These are phyloP conservation scores for Trematomus bernacchii DNA, from an alignment of 2,797 vertebrate species.

Conservation along the genomic window DNA sequence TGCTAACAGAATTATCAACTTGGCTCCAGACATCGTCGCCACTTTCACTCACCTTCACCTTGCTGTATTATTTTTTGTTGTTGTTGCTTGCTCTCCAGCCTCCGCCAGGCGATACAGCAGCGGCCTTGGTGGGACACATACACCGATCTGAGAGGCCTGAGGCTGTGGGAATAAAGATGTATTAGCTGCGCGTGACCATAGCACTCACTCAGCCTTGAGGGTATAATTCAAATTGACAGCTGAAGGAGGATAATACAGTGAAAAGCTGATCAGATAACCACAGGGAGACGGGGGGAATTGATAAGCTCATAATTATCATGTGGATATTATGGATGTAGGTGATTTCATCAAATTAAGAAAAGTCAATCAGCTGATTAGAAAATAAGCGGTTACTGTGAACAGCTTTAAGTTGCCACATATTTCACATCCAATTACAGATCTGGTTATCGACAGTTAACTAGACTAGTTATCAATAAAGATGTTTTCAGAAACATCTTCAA, in stretches of 20 bases:
- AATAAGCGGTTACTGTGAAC: background rate
- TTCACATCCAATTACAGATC: background rate
- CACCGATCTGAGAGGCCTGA: conserved; percentile 36
- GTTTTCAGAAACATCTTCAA: background rate
- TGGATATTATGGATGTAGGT: background rate
- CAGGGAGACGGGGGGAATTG: background rate
- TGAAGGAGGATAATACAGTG: conserved; percentile 14
- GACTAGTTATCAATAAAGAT: too few species aligned
- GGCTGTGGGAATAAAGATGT: conserved; percentile 56
- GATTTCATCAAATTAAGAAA: background rate
- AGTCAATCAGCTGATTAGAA: background rate
- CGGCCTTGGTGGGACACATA: conserved; percentile 51
- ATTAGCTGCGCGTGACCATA: conserved; percentile 36
- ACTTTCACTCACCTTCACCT: conserved; percentile 67
- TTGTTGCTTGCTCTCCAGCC: conserved; percentile 20
- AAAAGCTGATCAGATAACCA: conserved; percentile 24
- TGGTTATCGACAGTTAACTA: too few species aligned
- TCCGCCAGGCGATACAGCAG: background rate
- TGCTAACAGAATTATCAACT: conserved; percentile 74
- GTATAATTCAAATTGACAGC: conserved; percentile 34
- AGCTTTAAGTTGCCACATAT: background rate
- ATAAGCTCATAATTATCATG: background rate
- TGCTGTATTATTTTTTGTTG: background rate
- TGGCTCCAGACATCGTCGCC: conserved; percentile 34
- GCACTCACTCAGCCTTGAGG: conserved; percentile 36